Conservation (phyloP, 2,113 vertebrate genomes). For the Beaufortia kweichowensis region DNA sequence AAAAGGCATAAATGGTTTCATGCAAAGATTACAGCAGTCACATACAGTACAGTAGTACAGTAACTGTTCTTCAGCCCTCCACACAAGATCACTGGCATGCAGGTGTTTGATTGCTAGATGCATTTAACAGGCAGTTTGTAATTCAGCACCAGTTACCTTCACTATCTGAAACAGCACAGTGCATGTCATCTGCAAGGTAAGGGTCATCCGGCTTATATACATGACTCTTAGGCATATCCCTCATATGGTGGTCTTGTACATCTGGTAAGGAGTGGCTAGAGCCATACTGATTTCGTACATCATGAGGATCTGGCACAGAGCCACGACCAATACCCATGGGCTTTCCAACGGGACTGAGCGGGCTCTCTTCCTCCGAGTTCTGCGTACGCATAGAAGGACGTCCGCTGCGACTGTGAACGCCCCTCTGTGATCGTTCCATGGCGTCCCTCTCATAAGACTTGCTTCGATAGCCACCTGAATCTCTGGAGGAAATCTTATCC, state of each 20-base stretch:
- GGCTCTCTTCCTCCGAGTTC: slow-evolving; percentile 95
- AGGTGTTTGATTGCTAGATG: slow-evolving; percentile 54
- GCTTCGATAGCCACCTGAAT: slow-evolving; percentile 81
- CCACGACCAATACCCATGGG: slow-evolving; percentile 80
- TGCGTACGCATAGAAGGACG: slow-evolving; percentile 88
- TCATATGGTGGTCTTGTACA: slow-evolving; percentile 95
- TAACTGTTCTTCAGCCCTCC: slow-evolving; percentile 45
- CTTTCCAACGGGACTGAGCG: slow-evolving; percentile 89
- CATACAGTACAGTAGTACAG: slow-evolving; percentile 47
- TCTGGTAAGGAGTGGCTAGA: slow-evolving; percentile 98
- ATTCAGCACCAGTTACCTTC: slow-evolving; percentile 98
- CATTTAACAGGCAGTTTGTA: slow-evolving; percentile 56
- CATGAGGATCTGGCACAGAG: slow-evolving; percentile 77
- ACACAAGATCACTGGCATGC: slow-evolving; percentile 67
- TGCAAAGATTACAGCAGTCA: slow-evolving; percentile 51
- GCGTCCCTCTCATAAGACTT: slow-evolving; percentile 92
- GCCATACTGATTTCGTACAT: slow-evolving; percentile 91
- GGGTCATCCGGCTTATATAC: slow-evolving; percentile 94
- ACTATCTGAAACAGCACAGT: slow-evolving; percentile 98
- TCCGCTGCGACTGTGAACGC: slow-evolving; percentile 76
- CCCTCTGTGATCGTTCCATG: slow-evolving; percentile 85
- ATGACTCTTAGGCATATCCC: slow-evolving; percentile 92
- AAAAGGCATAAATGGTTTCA: slow-evolving; percentile 70
- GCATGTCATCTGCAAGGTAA: slow-evolving; percentile 95
- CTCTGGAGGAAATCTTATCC: slow-evolving; percentile 87